Evolutionary conservation across 37 sponge, comb jelly and placozoan species (phyloP).

Genomic region (Bolinopsis microptera): DNA sequence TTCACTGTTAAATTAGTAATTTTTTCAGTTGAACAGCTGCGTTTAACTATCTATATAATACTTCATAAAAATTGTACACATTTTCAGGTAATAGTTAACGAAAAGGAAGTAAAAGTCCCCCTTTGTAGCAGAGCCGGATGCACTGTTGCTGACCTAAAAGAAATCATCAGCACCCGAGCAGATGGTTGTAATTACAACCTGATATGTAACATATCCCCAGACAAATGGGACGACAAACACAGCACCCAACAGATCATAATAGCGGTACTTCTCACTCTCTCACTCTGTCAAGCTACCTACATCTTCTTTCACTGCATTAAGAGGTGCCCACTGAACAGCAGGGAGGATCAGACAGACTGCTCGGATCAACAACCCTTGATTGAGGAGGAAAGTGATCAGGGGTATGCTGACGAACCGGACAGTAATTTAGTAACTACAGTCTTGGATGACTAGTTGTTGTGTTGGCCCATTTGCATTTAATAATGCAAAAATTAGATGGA

Average conservation of each 20-base stretch:
- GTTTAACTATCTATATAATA: too few species aligned
- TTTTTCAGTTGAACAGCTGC: too few species aligned
- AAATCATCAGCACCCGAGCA: neutral
- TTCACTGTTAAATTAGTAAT: too few species aligned
- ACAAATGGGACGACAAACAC: neutral
- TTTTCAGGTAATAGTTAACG: slow-evolving; percentile 47
- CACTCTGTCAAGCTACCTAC: slow-evolving; percentile 16
- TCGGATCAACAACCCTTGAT: neutral
- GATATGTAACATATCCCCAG: neutral
- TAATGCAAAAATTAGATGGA: too few species aligned
- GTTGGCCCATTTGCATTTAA: too few species aligned
- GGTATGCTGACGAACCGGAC: neutral
- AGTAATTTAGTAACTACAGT: neutral
- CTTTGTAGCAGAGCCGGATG: neutral
- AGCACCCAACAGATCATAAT: neutral
- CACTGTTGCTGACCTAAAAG: neutral
- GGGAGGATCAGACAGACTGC: neutral
- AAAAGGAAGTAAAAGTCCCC: neutral
- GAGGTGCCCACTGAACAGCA: neutral
- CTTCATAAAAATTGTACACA: too few species aligned
- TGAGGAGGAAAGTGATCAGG: neutral
- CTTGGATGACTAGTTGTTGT: too few species aligned
- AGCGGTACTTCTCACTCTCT: neutral
- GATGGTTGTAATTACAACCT: slow-evolving; percentile 11
- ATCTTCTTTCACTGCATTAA: slow-evolving; percentile 56